phyloP scores from a whole-genome alignment of 1,140 invertebrate genomes.

The Lethrus apterus region DNA sequence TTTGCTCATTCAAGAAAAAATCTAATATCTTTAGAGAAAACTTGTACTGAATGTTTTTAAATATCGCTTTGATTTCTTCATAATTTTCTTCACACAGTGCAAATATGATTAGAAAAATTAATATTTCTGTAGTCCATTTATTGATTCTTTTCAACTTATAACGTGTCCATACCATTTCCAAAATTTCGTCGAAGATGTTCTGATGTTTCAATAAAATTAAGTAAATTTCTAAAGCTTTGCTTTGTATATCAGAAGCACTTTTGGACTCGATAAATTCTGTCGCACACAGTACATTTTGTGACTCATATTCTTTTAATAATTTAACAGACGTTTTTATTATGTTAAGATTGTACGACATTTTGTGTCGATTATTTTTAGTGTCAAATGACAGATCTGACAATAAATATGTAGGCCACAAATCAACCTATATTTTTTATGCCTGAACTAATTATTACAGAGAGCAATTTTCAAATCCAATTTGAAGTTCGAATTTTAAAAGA shows the following conservation, averaged over 20 bases:
- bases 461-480: too few relatives aligned
- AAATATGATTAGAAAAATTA: slow-evolving; percentile 28
- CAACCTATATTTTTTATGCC: too few relatives aligned
- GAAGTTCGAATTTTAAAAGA: too few relatives aligned
- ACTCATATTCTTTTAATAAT: slow-evolving; percentile 10
- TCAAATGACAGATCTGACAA: too few relatives aligned
- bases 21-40: slow-evolving; percentile 36
- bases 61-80: slow-evolving; percentile 35
- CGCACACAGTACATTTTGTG: neutral
- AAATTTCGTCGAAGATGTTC: slow-evolving; percentile 16
- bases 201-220: slow-evolving; percentile 17
- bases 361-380: too few relatives aligned
- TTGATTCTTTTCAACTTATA: slow-evolving; percentile 28
- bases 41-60: slow-evolving; percentile 39
- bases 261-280: slow-evolving; percentile 8
- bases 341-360: too few relatives aligned
- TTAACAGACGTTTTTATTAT: neutral
- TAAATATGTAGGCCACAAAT: too few relatives aligned
- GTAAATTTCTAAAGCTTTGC: neutral
- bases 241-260: neutral
- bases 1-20: slow-evolving; percentile 33
- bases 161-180: slow-evolving; percentile 13
- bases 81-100: slow-evolving; percentile 19
- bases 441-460: too few relatives aligned
- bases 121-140: slow-evolving; percentile 12